Conservation (phyloP, 2,888 invertebrate genomes). For the Dicycla oo region DNA sequence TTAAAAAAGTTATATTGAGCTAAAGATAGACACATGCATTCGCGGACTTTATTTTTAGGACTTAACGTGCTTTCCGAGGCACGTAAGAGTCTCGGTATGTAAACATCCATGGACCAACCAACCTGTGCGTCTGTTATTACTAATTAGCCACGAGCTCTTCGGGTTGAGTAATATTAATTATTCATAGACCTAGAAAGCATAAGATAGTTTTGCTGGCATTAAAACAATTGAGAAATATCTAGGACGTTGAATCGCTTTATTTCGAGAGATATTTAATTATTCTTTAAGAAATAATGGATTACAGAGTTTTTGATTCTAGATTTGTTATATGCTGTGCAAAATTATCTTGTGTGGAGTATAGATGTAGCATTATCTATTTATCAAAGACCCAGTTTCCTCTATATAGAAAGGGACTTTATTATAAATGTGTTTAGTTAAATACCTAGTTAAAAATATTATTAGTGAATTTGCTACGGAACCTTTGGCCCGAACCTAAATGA, state of each 20-base stretch:
- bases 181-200: background rate
- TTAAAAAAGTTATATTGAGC: no score
- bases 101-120: no score
- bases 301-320: constrained; percentile 33
- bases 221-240: constrained; percentile 31
- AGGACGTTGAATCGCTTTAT: constrained; percentile 28
- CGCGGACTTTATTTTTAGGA: no score
- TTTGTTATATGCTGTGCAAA: constrained; percentile 13
- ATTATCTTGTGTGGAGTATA: constrained; percentile 30
- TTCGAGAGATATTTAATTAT: constrained; percentile 38
- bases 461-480: constrained; percentile 28
- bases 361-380: background rate
- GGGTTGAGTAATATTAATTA: constrained; percentile 17
- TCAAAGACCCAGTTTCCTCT: constrained; percentile 30
- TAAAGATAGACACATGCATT: no score
- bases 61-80: no score
- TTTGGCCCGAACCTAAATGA: constrained; percentile 24
- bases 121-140: no score
- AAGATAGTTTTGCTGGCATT: constrained; percentile 35
- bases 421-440: constrained; percentile 6
- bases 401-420: constrained; percentile 12
- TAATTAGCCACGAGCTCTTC: background rate
- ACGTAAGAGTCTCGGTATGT: no score
- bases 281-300: constrained; percentile 43
- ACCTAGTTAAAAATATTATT: constrained; percentile 11